Evolutionary conservation across 1,140 invertebrate species (phyloP), one percentile per base, ranked within the genome.

Genomic region (Olivierus martensii): DNA sequence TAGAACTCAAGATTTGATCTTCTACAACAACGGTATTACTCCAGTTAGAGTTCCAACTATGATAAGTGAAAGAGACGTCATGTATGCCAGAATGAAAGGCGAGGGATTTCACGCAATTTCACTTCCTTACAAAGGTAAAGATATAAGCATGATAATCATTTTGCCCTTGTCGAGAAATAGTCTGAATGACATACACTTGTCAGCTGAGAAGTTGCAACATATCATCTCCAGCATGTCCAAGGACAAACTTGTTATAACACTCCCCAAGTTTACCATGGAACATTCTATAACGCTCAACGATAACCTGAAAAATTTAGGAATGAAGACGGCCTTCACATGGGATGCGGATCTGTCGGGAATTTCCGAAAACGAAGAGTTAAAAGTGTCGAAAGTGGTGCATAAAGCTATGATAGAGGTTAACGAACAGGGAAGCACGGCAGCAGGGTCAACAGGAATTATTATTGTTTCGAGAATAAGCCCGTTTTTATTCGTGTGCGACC

Each of bases 401-500:
- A 41, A 41, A 41, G 39, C 39, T 15, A 12, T 41, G 5, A 41
- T 41, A 41, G 39, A 41, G 11, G 39, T 41, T 5, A 15, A n/a
- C 17, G 39, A 41, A 41, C 5, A 12, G 5, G 39, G 39, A 18
- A 41, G n/a, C 12, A 11, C 11, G 5, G 39, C 39, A 18, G 3
- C 39, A 41, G 39, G n/a, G 12, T 1, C 39, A 4, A 41, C 39
- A 0, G 39, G 6, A 5, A 11, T 18, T 6, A n/a, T 41, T 18
- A 12, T 41, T 3, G 17, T 4, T 6, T 6, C 17, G 1, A 41
- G n/a, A 15, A 15, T 18, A 41, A 41, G 14, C 39, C 39, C 28
- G 4, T 0, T 28, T 4, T 2, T 28, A 28, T 28, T 28, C 9
- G 9, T 28, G 9, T 28, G 28, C 9, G 73, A 84, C 62, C 75